Percentiles rank a stretch among this genome's conserved stretches.
phyloP scores from a whole-genome alignment of 2,797 vertebrate species.

The Hydrolagus colliei region DNA sequence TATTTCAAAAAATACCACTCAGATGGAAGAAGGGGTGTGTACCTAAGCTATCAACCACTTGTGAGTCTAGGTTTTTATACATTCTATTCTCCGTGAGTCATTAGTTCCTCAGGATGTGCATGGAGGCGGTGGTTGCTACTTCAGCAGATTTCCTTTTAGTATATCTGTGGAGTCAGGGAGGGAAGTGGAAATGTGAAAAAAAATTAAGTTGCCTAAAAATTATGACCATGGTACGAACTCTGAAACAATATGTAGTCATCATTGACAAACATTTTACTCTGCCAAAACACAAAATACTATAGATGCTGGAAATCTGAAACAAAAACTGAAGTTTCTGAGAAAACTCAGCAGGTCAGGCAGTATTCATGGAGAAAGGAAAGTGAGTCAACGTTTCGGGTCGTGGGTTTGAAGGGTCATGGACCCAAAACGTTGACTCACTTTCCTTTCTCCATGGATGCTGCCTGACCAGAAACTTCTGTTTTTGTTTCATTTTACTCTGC shows the following conservation, averaged over 20 bases:
- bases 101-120: slow-evolving; percentile 18
- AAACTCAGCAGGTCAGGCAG: too few relatives aligned
- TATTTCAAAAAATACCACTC: neutral
- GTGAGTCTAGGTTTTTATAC: neutral
- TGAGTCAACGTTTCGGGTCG: too few relatives aligned
- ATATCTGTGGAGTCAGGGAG: neutral
- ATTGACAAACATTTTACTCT: neutral
- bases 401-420: too few relatives aligned
- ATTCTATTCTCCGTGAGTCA: neutral
- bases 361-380: too few relatives aligned
- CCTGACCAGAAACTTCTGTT: too few relatives aligned
- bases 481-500: too few relatives aligned
- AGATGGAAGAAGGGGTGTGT: neutral
- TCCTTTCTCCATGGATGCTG: neutral
- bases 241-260: neutral
- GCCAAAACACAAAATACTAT: neutral
- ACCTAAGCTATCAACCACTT: neutral
- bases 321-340: too few relatives aligned
- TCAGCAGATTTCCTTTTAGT: neutral
- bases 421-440: too few relatives aligned
- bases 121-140: neutral
- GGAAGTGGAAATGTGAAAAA: neutral
- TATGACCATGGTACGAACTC: neutral
- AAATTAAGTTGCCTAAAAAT: neutral
- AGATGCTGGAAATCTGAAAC: too few relatives aligned